These are phyloP conservation scores for Bettongia penicillata DNA, from an alignment of 2,113 vertebrate species.

Conservation along the genomic window DNA sequence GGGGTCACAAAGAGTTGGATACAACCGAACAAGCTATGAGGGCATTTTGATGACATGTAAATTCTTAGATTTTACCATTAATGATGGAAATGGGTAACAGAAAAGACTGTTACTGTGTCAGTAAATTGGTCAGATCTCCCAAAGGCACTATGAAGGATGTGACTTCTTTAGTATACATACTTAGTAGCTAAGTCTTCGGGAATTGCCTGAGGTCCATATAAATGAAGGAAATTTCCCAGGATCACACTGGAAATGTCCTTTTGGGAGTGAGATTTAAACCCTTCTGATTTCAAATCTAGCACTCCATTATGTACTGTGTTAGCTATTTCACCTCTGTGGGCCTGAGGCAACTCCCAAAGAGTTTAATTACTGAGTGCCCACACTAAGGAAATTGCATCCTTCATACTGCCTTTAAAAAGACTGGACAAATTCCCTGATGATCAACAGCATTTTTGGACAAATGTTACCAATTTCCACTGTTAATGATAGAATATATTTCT, in stretches of 20 bases:
- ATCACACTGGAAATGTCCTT: neutral
- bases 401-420: neutral
- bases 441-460: neutral
- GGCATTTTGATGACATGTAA: neutral
- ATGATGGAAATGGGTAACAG: neutral
- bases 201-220: neutral
- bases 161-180: neutral
- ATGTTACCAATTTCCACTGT: neutral
- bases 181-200: neutral
- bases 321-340: neutral
- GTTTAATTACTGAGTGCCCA: neutral
- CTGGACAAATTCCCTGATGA: neutral
- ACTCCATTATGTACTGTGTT: neutral
- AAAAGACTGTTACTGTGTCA: neutral
- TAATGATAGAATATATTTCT: neutral
- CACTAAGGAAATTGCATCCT: neutral
- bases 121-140: neutral
- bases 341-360: neutral
- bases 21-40: neutral
- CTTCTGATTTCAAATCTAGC: neutral
- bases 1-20: neutral
- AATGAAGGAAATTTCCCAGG: neutral
- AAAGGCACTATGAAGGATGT: neutral
- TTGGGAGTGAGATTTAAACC: neutral
- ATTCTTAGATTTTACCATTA: neutral